Evolutionary conservation across 2,113 vertebrate species (phyloP).

Genomic region (Mesocricetus auratus): DNA sequence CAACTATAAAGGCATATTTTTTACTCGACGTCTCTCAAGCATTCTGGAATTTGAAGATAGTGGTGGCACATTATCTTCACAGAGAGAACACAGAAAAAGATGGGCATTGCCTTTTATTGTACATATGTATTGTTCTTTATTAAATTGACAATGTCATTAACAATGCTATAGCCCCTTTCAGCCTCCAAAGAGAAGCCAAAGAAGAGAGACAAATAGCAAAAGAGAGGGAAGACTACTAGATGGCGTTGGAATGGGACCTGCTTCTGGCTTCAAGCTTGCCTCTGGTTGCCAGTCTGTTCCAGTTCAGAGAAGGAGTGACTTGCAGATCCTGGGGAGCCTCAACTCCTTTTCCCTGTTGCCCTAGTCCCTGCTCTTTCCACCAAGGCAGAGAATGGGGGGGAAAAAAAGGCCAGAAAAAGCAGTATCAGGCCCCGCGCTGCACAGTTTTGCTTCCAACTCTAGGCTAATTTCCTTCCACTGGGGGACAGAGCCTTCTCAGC

Average conservation of each 20-base stretch:
- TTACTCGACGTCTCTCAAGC: neutral
- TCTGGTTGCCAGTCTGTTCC: neutral
- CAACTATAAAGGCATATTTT: neutral
- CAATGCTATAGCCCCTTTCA: neutral
- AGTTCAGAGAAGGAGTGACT: neutral
- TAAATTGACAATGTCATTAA: neutral
- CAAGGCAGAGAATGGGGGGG: neutral
- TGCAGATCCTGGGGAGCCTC: neutral
- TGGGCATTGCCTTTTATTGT: neutral
- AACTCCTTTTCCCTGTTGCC: neutral
- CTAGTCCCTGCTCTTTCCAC: neutral
- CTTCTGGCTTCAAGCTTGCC: neutral
- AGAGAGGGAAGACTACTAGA: neutral
- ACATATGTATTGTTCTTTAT: neutral
- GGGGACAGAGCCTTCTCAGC: constrained; percentile 24
- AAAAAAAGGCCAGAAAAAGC: neutral
- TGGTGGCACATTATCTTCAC: neutral
- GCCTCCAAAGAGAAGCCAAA: neutral
- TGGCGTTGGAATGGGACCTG: too few relatives aligned
- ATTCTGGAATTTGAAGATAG: constrained; percentile 6
- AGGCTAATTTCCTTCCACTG: neutral
- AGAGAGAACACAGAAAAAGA: neutral
- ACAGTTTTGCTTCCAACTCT: neutral
- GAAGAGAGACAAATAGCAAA: neutral
- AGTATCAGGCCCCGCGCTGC: rapidly evolving